These are phyloP conservation scores for Fabriciana adippe DNA, from an alignment of 2,888 invertebrate species.

Conservation along the genomic window DNA sequence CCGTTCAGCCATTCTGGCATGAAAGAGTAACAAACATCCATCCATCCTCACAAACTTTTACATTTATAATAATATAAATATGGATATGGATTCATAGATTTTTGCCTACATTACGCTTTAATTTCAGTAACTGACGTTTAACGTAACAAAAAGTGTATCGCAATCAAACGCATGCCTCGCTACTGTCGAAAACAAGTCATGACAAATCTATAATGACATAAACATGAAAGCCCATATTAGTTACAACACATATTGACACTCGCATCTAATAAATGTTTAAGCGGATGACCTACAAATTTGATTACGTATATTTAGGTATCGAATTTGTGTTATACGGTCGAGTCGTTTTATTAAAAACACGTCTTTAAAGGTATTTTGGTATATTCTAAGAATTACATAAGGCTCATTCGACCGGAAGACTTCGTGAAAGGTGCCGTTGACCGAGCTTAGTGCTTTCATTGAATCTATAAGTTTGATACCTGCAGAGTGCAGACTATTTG, in stretches of 20 bases:
- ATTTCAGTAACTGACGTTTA: too few species aligned
- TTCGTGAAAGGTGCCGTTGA: slow-evolving; percentile 21
- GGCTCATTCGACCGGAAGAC: slow-evolving; percentile 24
- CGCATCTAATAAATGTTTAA: slow-evolving; percentile 7
- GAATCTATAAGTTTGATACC: neutral
- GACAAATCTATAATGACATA: neutral
- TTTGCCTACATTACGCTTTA: too few species aligned
- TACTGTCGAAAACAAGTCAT: too few species aligned
- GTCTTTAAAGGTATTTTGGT: slow-evolving; percentile 14
- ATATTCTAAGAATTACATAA: slow-evolving; percentile 22
- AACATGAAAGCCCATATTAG: neutral
- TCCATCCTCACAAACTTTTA: too few species aligned
- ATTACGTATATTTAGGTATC: slow-evolving; percentile 31
- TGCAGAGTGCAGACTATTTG: neutral
- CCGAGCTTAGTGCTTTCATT: too few species aligned
- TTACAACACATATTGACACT: slow-evolving; percentile 4
- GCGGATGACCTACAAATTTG: slow-evolving; percentile 23
- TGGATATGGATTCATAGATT: too few species aligned
- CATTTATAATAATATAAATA: too few species aligned
- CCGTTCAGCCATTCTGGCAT: too few species aligned
- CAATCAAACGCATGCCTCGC: too few species aligned
- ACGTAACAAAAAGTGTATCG: too few species aligned
- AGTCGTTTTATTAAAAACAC: slow-evolving; percentile 19
- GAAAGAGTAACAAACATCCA: too few species aligned
- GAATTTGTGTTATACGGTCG: slow-evolving; percentile 30